Conservation (phyloP, 1,140 invertebrate species). For the Watersipora subatra region DNA sequence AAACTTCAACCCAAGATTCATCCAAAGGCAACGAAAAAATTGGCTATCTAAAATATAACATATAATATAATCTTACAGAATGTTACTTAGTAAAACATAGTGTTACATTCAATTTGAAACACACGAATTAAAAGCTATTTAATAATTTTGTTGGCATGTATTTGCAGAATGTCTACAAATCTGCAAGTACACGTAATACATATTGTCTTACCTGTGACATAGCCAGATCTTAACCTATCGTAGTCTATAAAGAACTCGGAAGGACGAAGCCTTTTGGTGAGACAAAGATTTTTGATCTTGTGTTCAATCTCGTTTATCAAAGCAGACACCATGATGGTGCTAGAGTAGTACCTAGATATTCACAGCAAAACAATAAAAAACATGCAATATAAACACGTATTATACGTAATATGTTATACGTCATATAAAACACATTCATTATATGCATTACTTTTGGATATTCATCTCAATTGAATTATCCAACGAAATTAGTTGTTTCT, state of each 20-base stretch:
- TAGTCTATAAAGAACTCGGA: conserved; percentile 38
- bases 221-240: conserved; percentile 37
- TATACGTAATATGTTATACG: too few species aligned
- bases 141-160: too few species aligned
- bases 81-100: neutral
- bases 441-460: too few species aligned
- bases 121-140: neutral
- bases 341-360: too few species aligned
- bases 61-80: neutral
- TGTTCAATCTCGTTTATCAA: conserved; percentile 23
- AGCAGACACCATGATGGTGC: neutral
- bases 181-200: too few species aligned
- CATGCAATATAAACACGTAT: too few species aligned
- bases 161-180: too few species aligned
- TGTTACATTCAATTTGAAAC: neutral
- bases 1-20: conserved; percentile 29
- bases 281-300: conserved; percentile 25
- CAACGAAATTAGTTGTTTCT: too few species aligned
- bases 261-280: conserved; percentile 32
- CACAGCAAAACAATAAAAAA: too few species aligned
- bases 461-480: too few species aligned
- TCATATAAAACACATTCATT: too few species aligned
- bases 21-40: conserved; percentile 35
- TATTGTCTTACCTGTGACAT: conserved; percentile 36
- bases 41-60: conserved; percentile 22